Percentiles rank a stretch among this genome's conserved stretches.
These are phyloP conservation scores for Andrena bucephala DNA, from an alignment of 2,888 invertebrate species.

Conservation along the genomic window DNA sequence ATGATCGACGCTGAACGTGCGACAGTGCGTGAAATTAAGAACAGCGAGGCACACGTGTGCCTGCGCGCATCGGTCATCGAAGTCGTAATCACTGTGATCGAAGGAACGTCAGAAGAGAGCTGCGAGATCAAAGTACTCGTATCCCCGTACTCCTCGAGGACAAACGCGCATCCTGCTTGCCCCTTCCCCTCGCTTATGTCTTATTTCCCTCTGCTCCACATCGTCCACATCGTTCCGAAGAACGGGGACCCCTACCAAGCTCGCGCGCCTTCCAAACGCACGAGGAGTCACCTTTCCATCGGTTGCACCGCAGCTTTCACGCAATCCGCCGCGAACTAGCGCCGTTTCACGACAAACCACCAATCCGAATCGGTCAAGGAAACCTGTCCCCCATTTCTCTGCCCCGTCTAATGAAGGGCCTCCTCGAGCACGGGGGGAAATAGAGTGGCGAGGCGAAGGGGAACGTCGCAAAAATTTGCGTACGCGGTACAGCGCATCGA, in stretches of 20 bases:
- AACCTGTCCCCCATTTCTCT: slow-evolving; percentile 15
- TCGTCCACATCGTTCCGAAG: slow-evolving; percentile 10
- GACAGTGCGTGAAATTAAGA: slow-evolving; percentile 65
- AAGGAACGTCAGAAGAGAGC: slow-evolving; percentile 70
- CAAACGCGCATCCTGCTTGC: slow-evolving; percentile 51
- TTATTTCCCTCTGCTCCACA: slow-evolving; percentile 37
- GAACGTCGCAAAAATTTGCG: slow-evolving; percentile 48
- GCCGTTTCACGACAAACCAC: slow-evolving; percentile 1
- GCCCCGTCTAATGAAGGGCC: slow-evolving; percentile 38
- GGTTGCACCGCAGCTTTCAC: background rate
- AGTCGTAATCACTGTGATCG: slow-evolving; percentile 80
- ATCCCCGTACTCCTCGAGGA: slow-evolving; percentile 47
- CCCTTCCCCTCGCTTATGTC: slow-evolving; percentile 38
- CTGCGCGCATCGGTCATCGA: slow-evolving; percentile 63
- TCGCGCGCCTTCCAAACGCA: background rate
- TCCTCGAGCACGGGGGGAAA: slow-evolving; percentile 32
- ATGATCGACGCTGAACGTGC: slow-evolving; percentile 50
- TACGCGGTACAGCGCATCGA: slow-evolving; percentile 75
- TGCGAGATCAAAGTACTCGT: slow-evolving; percentile 50
- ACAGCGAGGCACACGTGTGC: slow-evolving; percentile 44
- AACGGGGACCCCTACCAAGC: slow-evolving; percentile 10
- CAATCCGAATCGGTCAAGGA: slow-evolving; percentile 32
- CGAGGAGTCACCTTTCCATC: background rate
- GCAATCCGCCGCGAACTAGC: background rate
- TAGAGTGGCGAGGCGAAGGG: slow-evolving; percentile 44